Base-by-base conservation (phyloP, 1,140 invertebrate genomes). In the Leptinotarsa lineolata region DNA sequence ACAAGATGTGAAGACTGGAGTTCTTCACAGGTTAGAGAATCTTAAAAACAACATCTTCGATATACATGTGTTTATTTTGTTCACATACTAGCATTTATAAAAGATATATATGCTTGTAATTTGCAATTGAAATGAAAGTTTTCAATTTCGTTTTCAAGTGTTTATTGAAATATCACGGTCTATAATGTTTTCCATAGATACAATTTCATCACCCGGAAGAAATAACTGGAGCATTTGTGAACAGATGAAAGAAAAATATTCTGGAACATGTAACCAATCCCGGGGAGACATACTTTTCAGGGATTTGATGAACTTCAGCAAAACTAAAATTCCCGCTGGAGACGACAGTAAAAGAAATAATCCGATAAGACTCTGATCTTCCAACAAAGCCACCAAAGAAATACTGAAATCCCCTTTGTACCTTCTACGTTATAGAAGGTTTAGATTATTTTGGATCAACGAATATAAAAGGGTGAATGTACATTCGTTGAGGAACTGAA, bases 391-490 rank as follows among this genome's bases (percentile, higher is more conserved):
- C 71, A 72, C 71, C 61, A 72, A 66, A 72, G 71, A 72, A 72
- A 72, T 72, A 72, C 71, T 59, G 71, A 72, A 72, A 66, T 72
- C 71, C 59, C 64, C 67, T 72, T 72, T 72, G 46, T 72, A 66
- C 59, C 61, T 72, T 67, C 71, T 58, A 64, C 69, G 59, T 71
- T 68, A 22, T 48, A 68, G 67, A 54, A 67, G 65, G 22, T 67
- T 67, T 67, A 45, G 65, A 67, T 67, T 58, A 48, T 68, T 68
- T 68, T 68, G 67, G 67, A 68, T 68, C 67, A 68, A 20, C 67
- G 67, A 44, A 68, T 58, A 68, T 66, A 68, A 68, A 68, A 68
- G 67, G 44, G 67, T 68, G 46, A 58, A 58, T 13, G n/a, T 54
- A 54, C 16, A 18, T 54, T 16, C 48, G 48, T 54, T 1, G 48